Conservation (phyloP, 2,888 invertebrate species). For the Onchidella celtica region DNA sequence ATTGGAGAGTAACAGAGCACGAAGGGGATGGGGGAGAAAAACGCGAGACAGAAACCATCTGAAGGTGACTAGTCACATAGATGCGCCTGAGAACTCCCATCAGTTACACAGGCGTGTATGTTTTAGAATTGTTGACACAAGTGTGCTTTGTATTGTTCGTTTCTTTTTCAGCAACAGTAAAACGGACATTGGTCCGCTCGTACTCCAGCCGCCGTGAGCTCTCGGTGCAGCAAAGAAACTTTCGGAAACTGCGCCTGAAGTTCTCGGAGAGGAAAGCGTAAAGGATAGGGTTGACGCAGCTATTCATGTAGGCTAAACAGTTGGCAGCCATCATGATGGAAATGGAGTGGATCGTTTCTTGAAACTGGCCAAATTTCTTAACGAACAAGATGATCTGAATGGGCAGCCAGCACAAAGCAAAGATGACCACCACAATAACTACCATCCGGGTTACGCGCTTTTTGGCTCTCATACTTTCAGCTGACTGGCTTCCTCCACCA, state of each 20-base stretch:
- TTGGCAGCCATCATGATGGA: constrained; percentile 77
- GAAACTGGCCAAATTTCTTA: constrained; percentile 88
- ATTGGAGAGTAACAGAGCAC: too few relatives aligned
- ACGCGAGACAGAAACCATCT: too few relatives aligned
- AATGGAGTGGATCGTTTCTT: constrained; percentile 83
- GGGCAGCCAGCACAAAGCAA: constrained; percentile 87
- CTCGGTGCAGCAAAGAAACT: constrained; percentile 75
- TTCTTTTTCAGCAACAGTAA: constrained; percentile 49
- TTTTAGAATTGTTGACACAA: constrained; percentile 44
- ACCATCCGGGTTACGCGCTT: constrained; percentile 95
- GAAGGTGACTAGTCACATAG: too few relatives aligned
- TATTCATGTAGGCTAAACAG: constrained; percentile 91
- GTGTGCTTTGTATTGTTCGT: constrained; percentile 32
- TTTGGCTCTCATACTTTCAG: constrained; percentile 90
- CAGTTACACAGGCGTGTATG: constrained; percentile 41
- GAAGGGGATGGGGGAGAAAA: too few relatives aligned
- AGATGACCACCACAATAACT: constrained; percentile 93
- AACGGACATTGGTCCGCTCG: constrained; percentile 69
- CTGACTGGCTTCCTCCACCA: constrained; percentile 87
- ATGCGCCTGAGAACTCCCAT: too few relatives aligned
- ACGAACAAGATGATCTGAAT: constrained; percentile 88
- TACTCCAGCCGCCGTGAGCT: constrained; percentile 65
- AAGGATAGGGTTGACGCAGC: constrained; percentile 95
- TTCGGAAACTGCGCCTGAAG: constrained; percentile 92
- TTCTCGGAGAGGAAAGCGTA: constrained; percentile 97